Evolutionary conservation across 2,888 invertebrate species (phyloP).

Genomic region (Phorcus lineatus): DNA sequence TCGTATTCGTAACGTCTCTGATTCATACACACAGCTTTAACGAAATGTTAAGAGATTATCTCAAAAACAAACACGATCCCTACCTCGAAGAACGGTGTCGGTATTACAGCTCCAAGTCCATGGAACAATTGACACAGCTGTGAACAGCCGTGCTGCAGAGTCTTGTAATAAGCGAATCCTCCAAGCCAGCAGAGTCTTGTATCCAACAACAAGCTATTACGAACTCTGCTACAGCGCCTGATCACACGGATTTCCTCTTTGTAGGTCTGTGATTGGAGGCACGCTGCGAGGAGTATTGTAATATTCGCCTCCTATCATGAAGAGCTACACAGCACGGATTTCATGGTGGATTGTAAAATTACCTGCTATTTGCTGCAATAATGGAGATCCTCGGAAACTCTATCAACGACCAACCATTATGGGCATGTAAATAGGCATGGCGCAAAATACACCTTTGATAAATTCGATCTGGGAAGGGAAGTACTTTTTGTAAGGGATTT

Average conservation of each 20-base stretch:
- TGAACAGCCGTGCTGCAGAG: no score
- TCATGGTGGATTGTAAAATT: constrained; percentile 16
- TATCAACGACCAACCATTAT: not conserved
- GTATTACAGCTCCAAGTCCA: no score
- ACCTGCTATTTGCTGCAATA: not conserved
- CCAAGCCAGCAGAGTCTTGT: not conserved
- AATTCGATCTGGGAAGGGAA: not conserved
- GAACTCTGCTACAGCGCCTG: not conserved
- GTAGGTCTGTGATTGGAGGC: not conserved
- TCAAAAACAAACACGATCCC: no score
- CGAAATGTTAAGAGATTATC: no score
- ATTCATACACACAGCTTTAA: no score
- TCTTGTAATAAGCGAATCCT: no score
- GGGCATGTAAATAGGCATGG: not conserved
- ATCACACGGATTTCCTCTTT: not conserved
- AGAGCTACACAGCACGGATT: not conserved
- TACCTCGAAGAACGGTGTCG: no score
- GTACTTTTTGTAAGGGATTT: not conserved
- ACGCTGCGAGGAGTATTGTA: constrained; percentile 8
- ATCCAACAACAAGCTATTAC: not conserved
- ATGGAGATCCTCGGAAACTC: not conserved
- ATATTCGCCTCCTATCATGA: not conserved
- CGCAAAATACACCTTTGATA: not conserved
- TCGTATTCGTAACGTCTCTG: no score
- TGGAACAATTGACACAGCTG: no score